A percentile compares a stretch with the other conserved stretches of the same genome.
These are phyloP conservation scores for Agonopterix alstromeriana DNA, from an alignment of 2,888 invertebrate genomes.

Conservation along the genomic window DNA sequence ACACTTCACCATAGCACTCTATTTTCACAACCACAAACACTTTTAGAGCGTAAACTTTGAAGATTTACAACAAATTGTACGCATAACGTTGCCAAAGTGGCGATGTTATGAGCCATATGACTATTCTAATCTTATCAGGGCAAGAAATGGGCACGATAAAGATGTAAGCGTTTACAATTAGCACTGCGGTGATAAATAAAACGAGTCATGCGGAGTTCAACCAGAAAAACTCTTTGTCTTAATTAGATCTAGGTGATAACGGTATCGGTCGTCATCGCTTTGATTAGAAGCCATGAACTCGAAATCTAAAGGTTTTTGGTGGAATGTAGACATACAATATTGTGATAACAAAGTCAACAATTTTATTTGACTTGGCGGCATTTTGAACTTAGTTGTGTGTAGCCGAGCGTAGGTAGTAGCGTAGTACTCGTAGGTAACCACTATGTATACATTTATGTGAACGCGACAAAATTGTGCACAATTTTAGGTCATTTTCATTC, in stretches of 20 bases:
- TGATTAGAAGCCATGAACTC: too few species aligned
- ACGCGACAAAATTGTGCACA: too few species aligned
- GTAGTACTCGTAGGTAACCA: too few species aligned
- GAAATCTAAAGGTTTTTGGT: too few species aligned
- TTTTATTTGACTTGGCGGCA: too few species aligned
- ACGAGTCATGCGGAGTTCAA: slow-evolving; percentile 40
- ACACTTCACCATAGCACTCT: slow-evolving; percentile 47
- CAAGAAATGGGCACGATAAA: slow-evolving; percentile 59
- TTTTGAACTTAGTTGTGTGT: too few species aligned
- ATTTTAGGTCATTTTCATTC: too few species aligned
- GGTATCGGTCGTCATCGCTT: slow-evolving; percentile 21
- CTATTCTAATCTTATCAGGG: slow-evolving; percentile 61
- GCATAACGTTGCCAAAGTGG: slow-evolving; percentile 31
- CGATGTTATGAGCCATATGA: slow-evolving; percentile 55
- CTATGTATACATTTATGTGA: too few species aligned
- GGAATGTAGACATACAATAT: too few species aligned
- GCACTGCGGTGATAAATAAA: slow-evolving; percentile 49
- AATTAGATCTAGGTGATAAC: slow-evolving; percentile 32
- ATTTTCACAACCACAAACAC: slow-evolving; percentile 19
- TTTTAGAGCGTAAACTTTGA: slow-evolving; percentile 8
- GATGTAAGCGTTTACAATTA: slow-evolving; percentile 60
- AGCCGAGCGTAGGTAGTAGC: too few species aligned
- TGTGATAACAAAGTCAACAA: too few species aligned
- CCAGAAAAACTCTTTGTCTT: slow-evolving; percentile 19
- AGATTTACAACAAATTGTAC: slow-evolving; percentile 20